Evolutionary conservation across 1,140 invertebrate species (phyloP), one percentile per base, ranked within the genome.

Genomic region (Pseudomyrmex gracilis): DNA sequence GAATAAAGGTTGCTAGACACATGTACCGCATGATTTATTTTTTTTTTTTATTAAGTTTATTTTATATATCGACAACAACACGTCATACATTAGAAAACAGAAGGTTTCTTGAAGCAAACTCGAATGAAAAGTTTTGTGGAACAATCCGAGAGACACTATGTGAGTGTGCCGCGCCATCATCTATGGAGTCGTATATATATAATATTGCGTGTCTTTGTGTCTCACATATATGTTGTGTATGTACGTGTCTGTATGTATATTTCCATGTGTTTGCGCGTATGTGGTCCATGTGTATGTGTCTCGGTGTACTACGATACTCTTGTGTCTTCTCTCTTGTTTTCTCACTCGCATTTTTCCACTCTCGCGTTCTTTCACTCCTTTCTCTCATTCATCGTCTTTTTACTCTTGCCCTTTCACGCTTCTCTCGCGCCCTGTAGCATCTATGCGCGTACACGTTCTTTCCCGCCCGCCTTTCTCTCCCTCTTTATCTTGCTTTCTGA

Each of bases 31-130:
- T 78, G 82, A 89, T 82, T 82, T 90, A 90, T 93, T 93, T 94
- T 94, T 94, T 34, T 34, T 94, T 94, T 94, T 94, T 94, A 94
- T 94, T 94, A 94, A 94, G 93, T 94, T 94, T 94, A 94, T 94
- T 94, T 94, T 94, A 94, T 94, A 94, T 94, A 94, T 94, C 94
- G 94, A 94, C 94, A 94, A 94, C 93, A 94, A 94, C 93, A 94
- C 94, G 94, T 94, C 94, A 94, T 94, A 94, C 94, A 94, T 94
- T 94, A 94, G 94, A 94, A 94, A 94, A 94, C 94, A 94, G 94
- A 94, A 94, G 93, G 93, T 94, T 94, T 94, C 93, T 94, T 94
- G 94, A 94, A 94, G 94, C 93, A 94, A 94, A 94, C 94, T 94
- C 92, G 94, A 94, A 94, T 94, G 94, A 94, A 94, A 94, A 94